Base-by-base conservation (phyloP, 2,888 invertebrate genomes). In the Iselma pallidipennis region DNA sequence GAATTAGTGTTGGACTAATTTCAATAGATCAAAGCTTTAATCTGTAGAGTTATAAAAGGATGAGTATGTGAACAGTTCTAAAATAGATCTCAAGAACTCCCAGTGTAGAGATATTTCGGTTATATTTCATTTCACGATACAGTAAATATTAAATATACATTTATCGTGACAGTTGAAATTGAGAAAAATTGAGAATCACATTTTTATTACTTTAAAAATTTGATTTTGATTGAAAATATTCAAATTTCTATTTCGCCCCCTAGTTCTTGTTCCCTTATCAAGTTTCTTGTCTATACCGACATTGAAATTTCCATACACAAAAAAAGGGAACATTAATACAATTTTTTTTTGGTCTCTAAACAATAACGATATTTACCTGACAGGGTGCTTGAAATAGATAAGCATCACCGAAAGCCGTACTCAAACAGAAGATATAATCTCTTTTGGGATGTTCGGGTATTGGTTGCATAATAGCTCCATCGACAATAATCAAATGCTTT, bases 361-460 rank as follows among this genome's bases (percentile, higher is more conserved):
- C n/a, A n/a, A n/a, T n/a, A 16, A 6, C 7, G 16, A 52, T 21
- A 78, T 85, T 84, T 82, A 90, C 90, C 87, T 90, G 90, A 80
- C 90, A 90, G 52, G 90, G 90, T 59, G 90, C 98, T 89, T 98
- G 97, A 83, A 98, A 96, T 67, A 98, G 87, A 83, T 97, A 98
- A 66, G 97, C 97, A 84, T 98, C 97, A 68, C 98, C 98, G 82
- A 97, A 97, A 55, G 96, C 96, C 33, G 97, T 98, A 84, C 96
- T 97, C 76, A 98, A 88, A 81, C 98, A 97, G 86, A 98, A 98
- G 82, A 98, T 96, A 83, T 96, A 92, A 83, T 98, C 97, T 73
- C 97, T 87, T 82, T 97, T 96, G 16, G 98, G 98, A 83, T 98
- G 97, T 82, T 98, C 98, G n/a, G 98, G 98, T 78, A 98, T 96